phyloP scores from a whole-genome alignment of 2,113 vertebrate species.

The Hyperopisus bebe region DNA sequence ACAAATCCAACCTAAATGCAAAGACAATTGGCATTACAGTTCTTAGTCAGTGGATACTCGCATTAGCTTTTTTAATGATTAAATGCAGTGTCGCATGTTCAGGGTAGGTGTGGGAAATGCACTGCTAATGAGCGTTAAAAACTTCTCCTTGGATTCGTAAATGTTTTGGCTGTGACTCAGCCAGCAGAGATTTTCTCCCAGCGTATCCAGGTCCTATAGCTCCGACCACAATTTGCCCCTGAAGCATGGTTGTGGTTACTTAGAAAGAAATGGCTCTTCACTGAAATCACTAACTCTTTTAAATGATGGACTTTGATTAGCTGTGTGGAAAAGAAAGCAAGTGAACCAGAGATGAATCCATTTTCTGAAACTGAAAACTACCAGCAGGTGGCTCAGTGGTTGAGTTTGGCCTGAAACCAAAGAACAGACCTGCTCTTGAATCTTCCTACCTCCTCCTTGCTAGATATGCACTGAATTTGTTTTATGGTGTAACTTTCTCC shows the following conservation, averaged over 20 bases:
- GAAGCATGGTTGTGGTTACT: not conserved
- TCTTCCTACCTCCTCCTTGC: not conserved
- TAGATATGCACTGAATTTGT: not conserved
- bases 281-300: not conserved
- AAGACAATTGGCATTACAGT: not conserved
- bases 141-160: not conserved
- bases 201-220: not conserved
- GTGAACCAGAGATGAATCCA: not conserved
- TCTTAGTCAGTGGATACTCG: not conserved
- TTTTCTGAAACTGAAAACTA: not conserved
- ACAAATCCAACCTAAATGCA: not conserved
- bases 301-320: not conserved
- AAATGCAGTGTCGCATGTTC: not conserved
- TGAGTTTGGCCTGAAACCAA: not conserved
- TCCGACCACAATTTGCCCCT: not conserved
- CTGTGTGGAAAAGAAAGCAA: not conserved
- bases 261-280: not conserved
- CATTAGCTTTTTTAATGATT: not conserved
- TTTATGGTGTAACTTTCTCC: not conserved
- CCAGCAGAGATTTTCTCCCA: not conserved
- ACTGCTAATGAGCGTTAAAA: not conserved
- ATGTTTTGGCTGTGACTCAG: not conserved
- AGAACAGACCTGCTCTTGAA: not conserved
- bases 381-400: not conserved
- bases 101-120: not conserved